Percentiles rank a stretch among this genome's conserved stretches.
phyloP scores from a whole-genome alignment of 2,888 invertebrate genomes.

The Deladenus siricidicola region DNA sequence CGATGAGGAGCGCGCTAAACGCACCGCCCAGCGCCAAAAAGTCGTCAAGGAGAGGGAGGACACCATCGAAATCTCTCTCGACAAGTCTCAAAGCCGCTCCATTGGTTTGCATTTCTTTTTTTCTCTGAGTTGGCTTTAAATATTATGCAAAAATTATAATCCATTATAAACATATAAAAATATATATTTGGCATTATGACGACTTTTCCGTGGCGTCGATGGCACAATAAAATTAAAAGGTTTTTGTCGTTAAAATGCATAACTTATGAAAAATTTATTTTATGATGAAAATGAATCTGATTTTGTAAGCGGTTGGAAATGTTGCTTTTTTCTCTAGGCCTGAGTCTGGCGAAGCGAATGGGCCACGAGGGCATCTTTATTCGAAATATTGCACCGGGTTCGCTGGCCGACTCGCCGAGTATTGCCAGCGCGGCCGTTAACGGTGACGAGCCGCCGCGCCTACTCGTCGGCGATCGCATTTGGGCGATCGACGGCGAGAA shows the following conservation, averaged over 20 bases:
- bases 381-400: conserved; percentile 42
- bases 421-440: no score
- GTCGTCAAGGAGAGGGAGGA: conserved; percentile 5
- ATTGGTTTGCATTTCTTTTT: conserved; percentile 24
- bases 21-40: no score
- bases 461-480: conserved; percentile 40
- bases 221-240: no score
- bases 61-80: conserved; percentile 27
- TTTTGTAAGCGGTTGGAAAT: no score
- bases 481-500: conserved; percentile 40
- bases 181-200: no score
- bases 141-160: no score
- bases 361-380: conserved; percentile 50
- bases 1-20: no score
- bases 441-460: no score
- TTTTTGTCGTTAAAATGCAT: not conserved
- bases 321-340: conserved; percentile 33
- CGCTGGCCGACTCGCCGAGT: conserved; percentile 44
- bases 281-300: not conserved
- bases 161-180: no score
- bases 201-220: no score
- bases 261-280: not conserved
- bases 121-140: no score
- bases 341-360: conserved; percentile 44
- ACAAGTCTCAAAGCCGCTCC: conserved; percentile 25